Percentiles rank a stretch among this genome's conserved stretches.
These are phyloP conservation scores for Odontophorus gujanensis DNA, from an alignment of 2,113 vertebrate genomes.

Conservation along the genomic window DNA sequence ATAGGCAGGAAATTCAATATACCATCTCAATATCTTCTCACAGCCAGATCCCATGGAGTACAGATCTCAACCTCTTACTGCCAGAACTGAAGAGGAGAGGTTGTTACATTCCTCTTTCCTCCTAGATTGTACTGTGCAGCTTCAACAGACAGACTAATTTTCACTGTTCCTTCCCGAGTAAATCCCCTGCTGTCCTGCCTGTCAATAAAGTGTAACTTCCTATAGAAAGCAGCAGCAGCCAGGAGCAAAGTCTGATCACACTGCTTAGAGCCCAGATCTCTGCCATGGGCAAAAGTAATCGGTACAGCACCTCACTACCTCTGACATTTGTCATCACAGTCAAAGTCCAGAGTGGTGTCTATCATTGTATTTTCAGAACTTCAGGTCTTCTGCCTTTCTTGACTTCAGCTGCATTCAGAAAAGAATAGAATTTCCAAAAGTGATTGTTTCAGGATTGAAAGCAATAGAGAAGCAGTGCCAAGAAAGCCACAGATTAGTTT, in stretches of 20 bases:
- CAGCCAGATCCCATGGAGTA: background rate
- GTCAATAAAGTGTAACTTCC: background rate
- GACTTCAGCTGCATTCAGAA: background rate
- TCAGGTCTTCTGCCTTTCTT: background rate
- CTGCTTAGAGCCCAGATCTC: background rate
- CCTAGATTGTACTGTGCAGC: background rate
- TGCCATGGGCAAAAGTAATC: background rate
- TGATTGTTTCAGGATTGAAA: background rate
- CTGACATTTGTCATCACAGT: rapidly evolving
- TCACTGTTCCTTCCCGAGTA: background rate
- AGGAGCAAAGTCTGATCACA: background rate
- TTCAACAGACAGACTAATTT: background rate
- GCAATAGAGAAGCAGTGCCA: background rate
- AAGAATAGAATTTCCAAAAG: background rate
- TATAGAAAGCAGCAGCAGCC: background rate
- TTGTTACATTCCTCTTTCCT: background rate
- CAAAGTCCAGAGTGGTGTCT: background rate
- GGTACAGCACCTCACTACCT: background rate
- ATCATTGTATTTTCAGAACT: background rate
- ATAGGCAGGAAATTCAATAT: background rate
- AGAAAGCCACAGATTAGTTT: background rate
- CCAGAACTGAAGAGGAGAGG: background rate
- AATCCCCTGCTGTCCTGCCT: background rate
- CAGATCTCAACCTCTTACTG: background rate
- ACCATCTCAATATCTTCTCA: background rate